Evolutionary conservation across 2,113 vertebrate genomes (phyloP), one percentile per base, ranked within the genome.

Genomic region (Anthoscopus minutus): DNA sequence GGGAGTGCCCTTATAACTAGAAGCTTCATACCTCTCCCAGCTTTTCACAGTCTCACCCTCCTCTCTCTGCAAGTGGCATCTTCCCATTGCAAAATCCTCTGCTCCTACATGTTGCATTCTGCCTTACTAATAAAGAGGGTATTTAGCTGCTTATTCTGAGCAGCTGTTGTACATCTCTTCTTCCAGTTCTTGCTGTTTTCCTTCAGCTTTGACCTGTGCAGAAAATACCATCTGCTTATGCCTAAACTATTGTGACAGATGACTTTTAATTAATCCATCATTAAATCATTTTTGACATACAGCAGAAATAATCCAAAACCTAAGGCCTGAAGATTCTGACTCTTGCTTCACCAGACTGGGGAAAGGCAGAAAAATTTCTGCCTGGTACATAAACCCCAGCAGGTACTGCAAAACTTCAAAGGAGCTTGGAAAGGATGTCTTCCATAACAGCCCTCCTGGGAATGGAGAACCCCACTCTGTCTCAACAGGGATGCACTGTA

Each of bases 401-500:
- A 79, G 15, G 44, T 56, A 53, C 3, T 1, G 2, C 14, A 74
- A 24, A 50, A 4, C 7, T 76, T 71, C 45, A 60, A 47, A 84
- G 69, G 53, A 67, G 8, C 37, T 60, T 1, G 9, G 51, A 73
- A 69, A 47, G 11, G 6, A 74, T 2, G 1, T 44, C 22, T 35
- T 77, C 76, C 23, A 2, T 4, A 20, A n/a, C 37, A 84, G 40
- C 24, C 10, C 38, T 42, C 22, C 24, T 0, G 9, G 50, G n/a
- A 81, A 47, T 2, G 4, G 22, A 83, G 13, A 77, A 6, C 23
- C 11, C 11, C 1, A 1, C 6, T 48, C 25, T 90, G 13, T 15
- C 27, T 62, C 5, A 0, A 19, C 0, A 1, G 22, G 38, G 22
- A 58, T 2, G 6, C n/a, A 19, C 8, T 1, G 0, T 31, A 74